Conservation (phyloP, 2,888 invertebrate species). For the Nephrotoma appendiculata region DNA sequence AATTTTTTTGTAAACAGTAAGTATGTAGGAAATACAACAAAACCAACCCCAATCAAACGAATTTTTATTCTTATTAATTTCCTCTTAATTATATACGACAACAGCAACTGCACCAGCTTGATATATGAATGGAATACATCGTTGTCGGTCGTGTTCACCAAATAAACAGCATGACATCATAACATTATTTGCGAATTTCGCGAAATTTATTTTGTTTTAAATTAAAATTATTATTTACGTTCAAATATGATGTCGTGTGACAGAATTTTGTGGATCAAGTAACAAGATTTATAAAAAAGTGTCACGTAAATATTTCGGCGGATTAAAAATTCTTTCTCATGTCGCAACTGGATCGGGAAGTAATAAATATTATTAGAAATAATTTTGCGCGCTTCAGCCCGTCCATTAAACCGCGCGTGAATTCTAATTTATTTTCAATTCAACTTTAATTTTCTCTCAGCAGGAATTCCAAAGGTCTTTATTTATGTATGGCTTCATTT, state of each 20-base stretch:
- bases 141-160: background rate
- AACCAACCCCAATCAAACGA: background rate
- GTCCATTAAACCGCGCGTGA: background rate
- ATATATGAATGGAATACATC: background rate
- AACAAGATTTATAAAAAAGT: too few species aligned
- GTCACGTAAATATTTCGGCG: too few species aligned
- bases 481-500: background rate
- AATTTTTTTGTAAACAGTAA: background rate
- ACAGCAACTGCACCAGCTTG: background rate
- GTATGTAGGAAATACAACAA: background rate
- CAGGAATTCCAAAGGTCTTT: background rate
- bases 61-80: background rate
- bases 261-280: background rate
- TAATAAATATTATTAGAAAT: too few species aligned
- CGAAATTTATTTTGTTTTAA: background rate
- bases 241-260: background rate
- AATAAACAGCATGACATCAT: background rate
- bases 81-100: background rate
- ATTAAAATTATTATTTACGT: background rate
- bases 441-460: background rate
- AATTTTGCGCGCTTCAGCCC: too few species aligned
- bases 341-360: too few species aligned
- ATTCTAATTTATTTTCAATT: background rate
- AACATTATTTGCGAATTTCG: background rate
- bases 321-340: too few species aligned